Evolutionary conservation across 2,797 vertebrate genomes (phyloP), one percentile per base, ranked within the genome.

Genomic region (Pitangus sulphuratus): DNA sequence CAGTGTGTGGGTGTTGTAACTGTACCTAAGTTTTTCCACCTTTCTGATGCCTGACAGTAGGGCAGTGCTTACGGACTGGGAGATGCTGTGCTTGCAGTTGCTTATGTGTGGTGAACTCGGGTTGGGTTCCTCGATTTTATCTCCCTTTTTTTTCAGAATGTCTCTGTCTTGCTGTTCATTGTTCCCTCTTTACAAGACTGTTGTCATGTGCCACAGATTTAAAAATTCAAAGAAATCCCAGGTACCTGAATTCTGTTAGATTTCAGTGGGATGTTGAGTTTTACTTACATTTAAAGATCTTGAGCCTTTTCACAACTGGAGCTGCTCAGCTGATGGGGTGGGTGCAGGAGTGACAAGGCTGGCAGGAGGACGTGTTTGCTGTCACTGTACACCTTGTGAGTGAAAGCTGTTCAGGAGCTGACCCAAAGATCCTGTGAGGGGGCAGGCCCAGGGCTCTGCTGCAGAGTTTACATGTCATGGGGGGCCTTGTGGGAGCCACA

Each of bases 401-500:
- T 74, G 65, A 69, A 42, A 70, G 37, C 12, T 5, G 6, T 1
- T 56, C 18, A 10, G 48, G 19, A 77, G 4, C 24, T 65, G 60
- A 26, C 30, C 2, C 1, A 9, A 50, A 37, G 51, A 39, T 66
- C 35, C 16, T n/a, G 15, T 37, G n/a, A n/a, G 78, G 33, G 16
- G 6, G 28, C 39, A 42, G 30, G 37, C 53, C 37, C 50, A 12
- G 44, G 31, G 22, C 12, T 37, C 14, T 78, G 24, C 68, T 33
- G 25, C 72, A 61, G 47, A 45, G 25, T 56, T 42, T 58, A 44
- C 7, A 0, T 19, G 57, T 0, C 0, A 2, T n/a, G 26, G 9
- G 25, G 33, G 74, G n/a, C 16, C 66, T 62, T 33, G 8, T 25
- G 20, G 26, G 57, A 78, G 35, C 37, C 61, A 75, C 16, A 17